Base-by-base conservation (phyloP, 2,113 vertebrate species). In the Neogobius melanostomus region DNA sequence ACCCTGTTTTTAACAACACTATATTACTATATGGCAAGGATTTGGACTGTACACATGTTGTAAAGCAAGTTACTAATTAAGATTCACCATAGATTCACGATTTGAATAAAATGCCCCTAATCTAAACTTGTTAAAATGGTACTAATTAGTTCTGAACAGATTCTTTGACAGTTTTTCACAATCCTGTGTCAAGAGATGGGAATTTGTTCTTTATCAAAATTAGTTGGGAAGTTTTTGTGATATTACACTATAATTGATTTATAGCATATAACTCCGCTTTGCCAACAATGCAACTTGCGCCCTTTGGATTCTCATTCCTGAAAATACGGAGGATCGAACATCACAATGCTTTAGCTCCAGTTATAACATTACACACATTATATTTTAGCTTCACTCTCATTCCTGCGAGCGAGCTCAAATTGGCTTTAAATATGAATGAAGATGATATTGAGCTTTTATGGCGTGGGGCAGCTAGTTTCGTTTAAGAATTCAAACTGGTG, bases 391-490 rank as follows among this genome's bases (percentile, higher is more conserved):
- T 64, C 60, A 11, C 71, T 65, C 78, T 62, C 46, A 50, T 21
- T 64, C 46, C 46, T 52, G 68, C 71, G 77, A 82, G 68, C 83
- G 85, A 76, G 61, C 63, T 67, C 16, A 42, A 7, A 12, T 59
- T 42, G 28, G 5, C 28, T 59, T 14, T 42, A 15, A 14, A 8
- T 10, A 11, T 57, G 11, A 15, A 15, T 59, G 14, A 42, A 4
- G 17, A 42, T 3, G 11, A 60, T 8, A 11, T 9, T 4, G 57
- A 36, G 59, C 57, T 70, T 74, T 53, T 51, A 51, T 47, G 66
- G 15, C 49, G 11, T 11, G 2, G 49, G 44, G 66, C 54, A 72
- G 61, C 21, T 57, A 15, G 11, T 72, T 70, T 68, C 11, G 53
- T 52, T 80, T 15, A 59, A 79, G 51, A 48, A 69, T 76, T 82